Evolutionary conservation across 2,888 invertebrate genomes (phyloP).

Genomic region (Volucella inflata): DNA sequence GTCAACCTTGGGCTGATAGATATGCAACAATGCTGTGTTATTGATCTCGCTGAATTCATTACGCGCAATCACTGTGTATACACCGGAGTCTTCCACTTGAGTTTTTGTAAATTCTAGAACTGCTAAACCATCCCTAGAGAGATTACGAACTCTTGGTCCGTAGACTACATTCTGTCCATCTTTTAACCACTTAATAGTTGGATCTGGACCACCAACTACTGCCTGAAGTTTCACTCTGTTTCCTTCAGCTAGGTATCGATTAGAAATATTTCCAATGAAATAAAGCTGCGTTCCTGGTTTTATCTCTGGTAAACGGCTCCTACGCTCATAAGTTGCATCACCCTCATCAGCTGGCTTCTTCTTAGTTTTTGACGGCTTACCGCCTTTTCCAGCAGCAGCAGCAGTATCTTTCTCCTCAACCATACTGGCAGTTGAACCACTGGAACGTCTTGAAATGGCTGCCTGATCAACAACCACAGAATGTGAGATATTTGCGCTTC

Average conservation of each 20-base stretch:
- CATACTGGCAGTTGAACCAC: conserved; percentile 78
- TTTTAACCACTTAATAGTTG: conserved; percentile 90
- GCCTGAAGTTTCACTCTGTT: conserved; percentile 92
- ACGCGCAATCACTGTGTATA: conserved; percentile 90
- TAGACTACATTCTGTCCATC: conserved; percentile 85
- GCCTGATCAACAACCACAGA: conserved; percentile 85
- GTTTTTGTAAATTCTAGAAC: conserved; percentile 90
- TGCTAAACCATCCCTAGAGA: conserved; percentile 87
- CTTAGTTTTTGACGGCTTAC: conserved; percentile 78
- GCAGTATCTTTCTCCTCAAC: conserved; percentile 78
- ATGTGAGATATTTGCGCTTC: conserved; percentile 90
- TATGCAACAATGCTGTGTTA: conserved; percentile 89
- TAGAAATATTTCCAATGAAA: conserved; percentile 82
- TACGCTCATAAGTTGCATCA: conserved; percentile 86
- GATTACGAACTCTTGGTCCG: conserved; percentile 81
- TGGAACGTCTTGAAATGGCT: conserved; percentile 82
- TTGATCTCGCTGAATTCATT: conserved; percentile 89
- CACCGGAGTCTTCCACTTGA: conserved; percentile 89
- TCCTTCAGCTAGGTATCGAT: conserved; percentile 85
- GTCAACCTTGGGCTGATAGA: conserved; percentile 85
- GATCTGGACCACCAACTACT: conserved; percentile 89
- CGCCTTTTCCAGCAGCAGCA: conserved; percentile 71
- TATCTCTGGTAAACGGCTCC: conserved; percentile 82
- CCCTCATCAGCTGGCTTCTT: conserved; percentile 78
- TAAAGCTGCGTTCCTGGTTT: conserved; percentile 84